These are phyloP conservation scores for Varecia variegata DNA, from an alignment of 2,797 vertebrate genomes.

Conservation along the genomic window DNA sequence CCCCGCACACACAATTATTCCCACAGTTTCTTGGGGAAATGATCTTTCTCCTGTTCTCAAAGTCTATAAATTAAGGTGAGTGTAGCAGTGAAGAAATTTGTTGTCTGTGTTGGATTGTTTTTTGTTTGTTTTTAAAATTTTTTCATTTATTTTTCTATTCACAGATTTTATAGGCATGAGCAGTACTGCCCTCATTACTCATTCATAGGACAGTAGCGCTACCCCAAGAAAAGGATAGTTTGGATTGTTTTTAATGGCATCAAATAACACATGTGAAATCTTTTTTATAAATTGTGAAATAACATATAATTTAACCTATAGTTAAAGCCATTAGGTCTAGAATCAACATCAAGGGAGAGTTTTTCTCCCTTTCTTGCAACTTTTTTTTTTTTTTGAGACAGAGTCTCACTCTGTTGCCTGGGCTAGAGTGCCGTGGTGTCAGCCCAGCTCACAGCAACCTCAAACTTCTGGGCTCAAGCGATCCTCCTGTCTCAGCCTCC, in stretches of 20 bases:
- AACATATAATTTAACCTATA: neutral
- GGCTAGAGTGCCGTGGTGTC: too few relatives aligned
- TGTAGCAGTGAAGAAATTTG: neutral
- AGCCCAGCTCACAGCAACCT: too few relatives aligned
- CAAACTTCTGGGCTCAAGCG: too few relatives aligned
- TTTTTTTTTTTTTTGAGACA: neutral
- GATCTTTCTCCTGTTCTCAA: neutral
- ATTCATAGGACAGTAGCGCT: too few relatives aligned
- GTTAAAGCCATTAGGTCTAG: neutral
- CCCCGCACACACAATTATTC: neutral
- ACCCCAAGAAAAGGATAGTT: too few relatives aligned
- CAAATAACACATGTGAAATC: neutral
- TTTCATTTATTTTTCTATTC: too few relatives aligned
- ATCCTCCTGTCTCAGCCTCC: too few relatives aligned
- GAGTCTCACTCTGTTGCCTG: too few relatives aligned
- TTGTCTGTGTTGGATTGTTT: neutral
- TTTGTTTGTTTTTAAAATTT: too few relatives aligned
- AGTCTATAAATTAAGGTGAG: neutral
- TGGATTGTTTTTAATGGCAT: neutral
- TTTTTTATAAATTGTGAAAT: neutral
- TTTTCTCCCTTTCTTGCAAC: neutral
- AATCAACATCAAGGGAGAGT: neutral
- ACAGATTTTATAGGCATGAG: too few relatives aligned
- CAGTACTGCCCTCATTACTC: too few relatives aligned
- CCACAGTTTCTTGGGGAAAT: neutral